Evolutionary conservation across 2,113 vertebrate species (phyloP), one percentile per base, ranked within the genome.

Genomic region (Austrofundulus limnaeus): DNA sequence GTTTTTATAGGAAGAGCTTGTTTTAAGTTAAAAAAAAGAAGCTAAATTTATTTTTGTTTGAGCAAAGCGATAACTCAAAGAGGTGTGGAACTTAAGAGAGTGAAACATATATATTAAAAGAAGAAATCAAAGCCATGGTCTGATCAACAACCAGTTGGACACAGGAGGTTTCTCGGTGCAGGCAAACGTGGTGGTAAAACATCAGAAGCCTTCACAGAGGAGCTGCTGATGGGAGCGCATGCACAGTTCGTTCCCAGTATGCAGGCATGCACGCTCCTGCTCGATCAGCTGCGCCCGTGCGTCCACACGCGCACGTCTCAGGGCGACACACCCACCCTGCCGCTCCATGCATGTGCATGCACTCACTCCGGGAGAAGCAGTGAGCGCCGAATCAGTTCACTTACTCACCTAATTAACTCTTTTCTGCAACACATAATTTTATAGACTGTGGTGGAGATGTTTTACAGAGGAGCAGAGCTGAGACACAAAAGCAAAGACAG

Each of bases 341-440:
- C 57, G 46, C 41, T 75, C 31, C 88, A 87, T 87, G 85, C 88
- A 87, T 80, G 68, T 72, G 72, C 84, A 85, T 58, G 72, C 74
- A 84, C 58, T 75, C 55, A 50, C 66, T 75, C 69, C 54, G 60
- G 63, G 38, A 57, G 56, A 70, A 66, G 61, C 73, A 80, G 73
- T 82, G 75, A 61, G 80, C 75, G 78, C 84, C 69, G 49, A 63
- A 72, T 83, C 52, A 66, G 85, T 81, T 80, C 77, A 68, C 82
- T n/a, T 92, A 92, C 92, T 93, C 88, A 92, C 92, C 92, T 83
- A 88, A 88, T 84, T 85, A 90, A 89, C 82, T 87, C 82, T 88
- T 90, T 90, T 88, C 85, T 90, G 89, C 85, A 87, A 91, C 84
- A 89, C 87, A 90, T 90, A 88, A 88, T 85, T 85, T 34, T 89